Evolutionary conservation across 2,888 invertebrate genomes (phyloP).

Genomic region (Ischnus inquisitorius): DNA sequence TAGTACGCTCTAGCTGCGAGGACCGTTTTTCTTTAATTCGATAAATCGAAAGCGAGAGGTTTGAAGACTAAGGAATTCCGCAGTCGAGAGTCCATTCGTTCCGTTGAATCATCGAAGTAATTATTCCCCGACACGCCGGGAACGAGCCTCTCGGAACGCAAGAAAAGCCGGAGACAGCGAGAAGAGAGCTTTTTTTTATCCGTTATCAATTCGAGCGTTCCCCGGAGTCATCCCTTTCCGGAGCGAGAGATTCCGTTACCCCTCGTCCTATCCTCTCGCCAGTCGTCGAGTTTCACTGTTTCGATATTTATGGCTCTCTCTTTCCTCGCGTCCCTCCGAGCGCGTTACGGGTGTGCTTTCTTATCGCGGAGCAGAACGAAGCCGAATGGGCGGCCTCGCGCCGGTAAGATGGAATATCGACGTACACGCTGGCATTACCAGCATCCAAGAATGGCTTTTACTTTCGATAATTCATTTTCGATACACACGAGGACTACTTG

Average conservation of each 20-base stretch:
- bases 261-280: conserved; percentile 77
- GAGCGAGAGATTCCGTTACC: conserved; percentile 56
- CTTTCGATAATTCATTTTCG: neutral
- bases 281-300: conserved; percentile 72
- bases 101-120: neutral
- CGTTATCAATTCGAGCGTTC: conserved; percentile 80
- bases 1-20: conserved; percentile 25
- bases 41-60: conserved; percentile 2
- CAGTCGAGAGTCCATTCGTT: no score
- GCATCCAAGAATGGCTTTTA: conserved; percentile 26
- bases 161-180: neutral
- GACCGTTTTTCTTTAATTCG: conserved; percentile 30
- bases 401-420: neutral
- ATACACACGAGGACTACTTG: neutral
- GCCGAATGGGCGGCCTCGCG: conserved; percentile 13
- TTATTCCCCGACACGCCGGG: neutral
- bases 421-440: conserved; percentile 22
- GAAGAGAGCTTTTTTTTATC: conserved; percentile 69
- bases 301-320: conserved; percentile 80
- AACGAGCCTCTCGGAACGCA: neutral
- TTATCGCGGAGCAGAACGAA: conserved; percentile 45
- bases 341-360: conserved; percentile 12
- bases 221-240: conserved; percentile 70
- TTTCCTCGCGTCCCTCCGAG: conserved; percentile 25
- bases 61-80: no score